Percentiles rank a stretch among this genome's conserved stretches.
phyloP scores from a whole-genome alignment of 2,797 vertebrate genomes.

The Pseudochaenichthys georgianus region DNA sequence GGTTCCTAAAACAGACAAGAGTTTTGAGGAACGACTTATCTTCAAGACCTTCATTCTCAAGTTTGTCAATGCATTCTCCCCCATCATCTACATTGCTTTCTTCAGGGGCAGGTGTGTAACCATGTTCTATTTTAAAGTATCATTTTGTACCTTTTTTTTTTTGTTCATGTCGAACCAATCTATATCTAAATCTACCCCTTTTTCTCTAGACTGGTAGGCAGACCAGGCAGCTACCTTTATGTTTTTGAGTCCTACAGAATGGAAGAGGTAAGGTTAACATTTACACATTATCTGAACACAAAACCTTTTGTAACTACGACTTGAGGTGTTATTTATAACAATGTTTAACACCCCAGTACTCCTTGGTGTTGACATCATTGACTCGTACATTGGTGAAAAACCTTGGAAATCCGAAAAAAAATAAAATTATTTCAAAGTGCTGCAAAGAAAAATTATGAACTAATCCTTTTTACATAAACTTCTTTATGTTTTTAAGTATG shows the following conservation, averaged over 20 bases:
- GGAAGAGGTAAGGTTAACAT: conserved; percentile 91
- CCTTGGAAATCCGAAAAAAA: neutral
- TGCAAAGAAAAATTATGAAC: too few relatives aligned
- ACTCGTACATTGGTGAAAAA: neutral
- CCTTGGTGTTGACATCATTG: neutral
- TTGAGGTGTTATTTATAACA: neutral
- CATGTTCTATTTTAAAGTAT: neutral
- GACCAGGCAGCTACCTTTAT: conserved; percentile 95
- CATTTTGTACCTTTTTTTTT: neutral
- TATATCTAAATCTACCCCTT: neutral
- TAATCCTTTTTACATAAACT: neutral
- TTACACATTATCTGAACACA: neutral
- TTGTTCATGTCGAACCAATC: neutral
- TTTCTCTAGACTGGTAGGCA: conserved; percentile 89
- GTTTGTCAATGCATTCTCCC: conserved; percentile 97
- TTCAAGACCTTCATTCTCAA: conserved; percentile 99
- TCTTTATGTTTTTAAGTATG: neutral
- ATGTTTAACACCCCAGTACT: neutral
- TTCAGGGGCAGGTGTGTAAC: conserved; percentile 94
- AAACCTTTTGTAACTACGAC: neutral
- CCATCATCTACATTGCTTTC: conserved; percentile 98
- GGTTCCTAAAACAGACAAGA: conserved; percentile 98
- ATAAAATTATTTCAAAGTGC: neutral
- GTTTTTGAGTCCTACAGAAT: conserved; percentile 97
- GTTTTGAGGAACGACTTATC: conserved; percentile 95